Base-by-base conservation (phyloP, 1,140 invertebrate species). In the Drosophila burlai region DNA sequence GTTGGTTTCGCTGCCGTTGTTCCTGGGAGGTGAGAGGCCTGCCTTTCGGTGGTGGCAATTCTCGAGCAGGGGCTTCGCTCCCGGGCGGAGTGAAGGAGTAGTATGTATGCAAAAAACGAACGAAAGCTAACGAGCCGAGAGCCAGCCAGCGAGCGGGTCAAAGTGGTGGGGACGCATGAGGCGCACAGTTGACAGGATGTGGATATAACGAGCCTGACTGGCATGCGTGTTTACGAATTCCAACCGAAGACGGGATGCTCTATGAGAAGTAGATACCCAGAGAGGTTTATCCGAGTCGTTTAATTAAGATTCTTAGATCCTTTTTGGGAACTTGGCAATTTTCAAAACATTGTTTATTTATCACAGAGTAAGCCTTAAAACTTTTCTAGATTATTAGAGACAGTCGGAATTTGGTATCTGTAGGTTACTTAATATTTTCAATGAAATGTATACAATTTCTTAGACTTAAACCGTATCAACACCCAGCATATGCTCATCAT, bases 11-110 rank as follows among this genome's bases (percentile, higher is more conserved):
- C 50, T 55, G 42, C 16, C 38, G 45, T 8, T 60, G 54, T 18
- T 66, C 64, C 57, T 54, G 63, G 71, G 71, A 59, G 72, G 72
- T 76, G 74, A 63, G 75, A 61, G 34, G 49, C 61, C 47, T 50
- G 40, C 75, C 76, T 58, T 55, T 80, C 47, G 78, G 85, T 89
- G 85, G 85, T 89, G 81, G 85, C 78, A 90, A 89, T 90, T 82
- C 81, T 87, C 81, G 77, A 52, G 58, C 76, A 62, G 68, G 66
- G 68, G 50, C 16, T 34, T 45, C 26, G 52, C 50, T 58, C 29
- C 58, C 38, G 38, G 40, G 43, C 52, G 64, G 61, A 40, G 54
- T 40, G 54, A 38, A 46, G 62, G 54, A 72, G 61, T 61, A 50
- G 6, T 16, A n/a, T 50, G 76, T 52, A 80, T 75, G 84, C 76